Evolutionary conservation across 2,113 vertebrate species (phyloP), one percentile per base, ranked within the genome.

Genomic region (Apteryx mantelli): DNA sequence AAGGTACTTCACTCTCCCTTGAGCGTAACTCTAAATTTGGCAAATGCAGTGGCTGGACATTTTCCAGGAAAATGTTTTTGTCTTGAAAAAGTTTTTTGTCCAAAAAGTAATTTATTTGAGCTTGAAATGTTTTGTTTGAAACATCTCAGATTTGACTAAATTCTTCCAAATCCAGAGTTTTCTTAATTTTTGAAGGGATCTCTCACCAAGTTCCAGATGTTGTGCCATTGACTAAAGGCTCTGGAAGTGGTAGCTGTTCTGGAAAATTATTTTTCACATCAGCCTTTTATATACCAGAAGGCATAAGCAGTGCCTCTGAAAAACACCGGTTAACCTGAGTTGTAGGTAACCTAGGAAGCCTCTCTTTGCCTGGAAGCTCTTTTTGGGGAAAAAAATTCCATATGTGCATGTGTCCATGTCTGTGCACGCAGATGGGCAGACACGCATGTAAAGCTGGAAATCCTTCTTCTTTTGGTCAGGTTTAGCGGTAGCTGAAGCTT

Each of bases 171-270:
- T 25, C 13, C 0, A 1, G 24, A 21, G 15, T 66, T 65, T 70
- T 78, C 83, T 79, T 86, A 19, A 80, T 88, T 90, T 83, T 77
- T 76, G 61, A 66, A 68, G 55, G 92, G 64, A 83, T 50, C 24
- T 86, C 68, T 89, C 50, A 8, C 64, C 48, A 66, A 86, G 64
- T 80, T 96, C 93, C 95, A 94, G 93, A 88, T 86, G 86, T 93
- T 96, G 76, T 89, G 38, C 78, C 52, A 44, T 65, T 96, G 96
- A 91, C 91, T 94, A 89, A 84, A 78, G 95, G 63, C 70, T 97
- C 93, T 80, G 87, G 69, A 91, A 95, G 82, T 36, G 58, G 82
- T 85, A 94, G 38, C 74, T 78, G 71, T 86, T 81, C 74, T 91
- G 58, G 78, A 78, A 60, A 91, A 79, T 96, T 42, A 88, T 65